A percentile compares a stretch with the other conserved stretches of the same genome.
These are phyloP conservation scores for Centropus unirufus DNA, from an alignment of 2,113 vertebrate species.

Conservation along the genomic window DNA sequence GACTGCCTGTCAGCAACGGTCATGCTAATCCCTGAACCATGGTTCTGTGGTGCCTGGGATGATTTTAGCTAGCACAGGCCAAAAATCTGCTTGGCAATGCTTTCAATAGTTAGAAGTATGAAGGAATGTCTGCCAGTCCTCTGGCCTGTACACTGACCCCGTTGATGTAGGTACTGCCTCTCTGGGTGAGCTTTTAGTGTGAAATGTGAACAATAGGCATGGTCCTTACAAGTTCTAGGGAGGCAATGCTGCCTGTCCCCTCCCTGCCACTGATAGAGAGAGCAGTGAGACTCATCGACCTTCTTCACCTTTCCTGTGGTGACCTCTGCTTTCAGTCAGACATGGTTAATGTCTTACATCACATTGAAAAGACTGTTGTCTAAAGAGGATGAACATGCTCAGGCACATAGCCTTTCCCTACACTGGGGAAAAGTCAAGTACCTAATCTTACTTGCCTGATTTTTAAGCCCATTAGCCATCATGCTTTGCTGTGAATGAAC, in stretches of 20 bases:
- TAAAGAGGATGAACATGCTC: background rate
- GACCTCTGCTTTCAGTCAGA: background rate
- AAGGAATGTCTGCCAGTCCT: background rate
- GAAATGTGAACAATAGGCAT: background rate
- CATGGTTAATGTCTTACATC: background rate
- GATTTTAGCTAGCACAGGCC: background rate
- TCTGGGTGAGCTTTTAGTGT: background rate
- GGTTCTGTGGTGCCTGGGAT: background rate
- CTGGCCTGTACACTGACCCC: background rate
- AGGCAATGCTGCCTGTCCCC: background rate
- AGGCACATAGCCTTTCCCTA: background rate
- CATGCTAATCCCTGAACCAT: background rate
- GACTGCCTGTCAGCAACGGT: background rate
- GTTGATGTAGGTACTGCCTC: background rate
- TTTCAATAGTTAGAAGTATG: background rate
- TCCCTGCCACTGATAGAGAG: background rate
- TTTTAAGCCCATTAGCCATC: background rate
- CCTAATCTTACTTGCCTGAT: background rate
- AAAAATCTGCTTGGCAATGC: background rate
- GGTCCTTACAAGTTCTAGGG: background rate
- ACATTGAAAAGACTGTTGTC: background rate
- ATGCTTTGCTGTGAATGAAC: background rate
- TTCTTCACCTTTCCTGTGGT: background rate
- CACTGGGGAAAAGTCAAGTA: background rate
- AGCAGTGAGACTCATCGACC: background rate